Evolutionary conservation across 2,797 vertebrate genomes (phyloP).

Genomic region (Leptoclinus maculatus): DNA sequence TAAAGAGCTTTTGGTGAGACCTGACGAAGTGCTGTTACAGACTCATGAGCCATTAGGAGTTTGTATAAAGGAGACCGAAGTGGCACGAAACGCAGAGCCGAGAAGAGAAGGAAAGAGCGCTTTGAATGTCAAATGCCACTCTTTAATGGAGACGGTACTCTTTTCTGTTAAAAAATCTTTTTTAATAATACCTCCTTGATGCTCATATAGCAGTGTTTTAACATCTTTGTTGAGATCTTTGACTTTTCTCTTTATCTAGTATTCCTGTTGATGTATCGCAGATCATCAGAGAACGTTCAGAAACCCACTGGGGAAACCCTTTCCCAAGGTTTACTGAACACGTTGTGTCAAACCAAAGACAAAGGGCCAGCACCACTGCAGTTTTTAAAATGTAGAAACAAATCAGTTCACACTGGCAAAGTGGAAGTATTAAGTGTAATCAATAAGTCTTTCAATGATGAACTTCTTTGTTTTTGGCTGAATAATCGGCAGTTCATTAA

Average conservation of each 20-base stretch:
- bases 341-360: not conserved
- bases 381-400: no score
- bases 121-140: not conserved
- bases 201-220: not conserved
- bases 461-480: not conserved
- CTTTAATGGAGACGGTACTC: not conserved
- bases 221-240: not conserved
- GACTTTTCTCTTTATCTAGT: not conserved
- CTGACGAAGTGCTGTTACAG: constrained; percentile 68
- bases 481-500: not conserved
- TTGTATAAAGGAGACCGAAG: constrained; percentile 44
- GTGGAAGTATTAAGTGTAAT: not conserved
- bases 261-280: not conserved
- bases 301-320: not conserved
- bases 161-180: not conserved
- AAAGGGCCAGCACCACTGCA: not conserved
- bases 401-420: no score
- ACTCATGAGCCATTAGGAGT: constrained; percentile 67
- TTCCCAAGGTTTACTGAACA: not conserved
- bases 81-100: constrained; percentile 1
- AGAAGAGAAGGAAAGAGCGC: not conserved
- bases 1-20: constrained; percentile 77
- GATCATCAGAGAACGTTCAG: not conserved
- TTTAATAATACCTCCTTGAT: not conserved
- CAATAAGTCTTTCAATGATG: not conserved